Evolutionary conservation across 2,797 vertebrate genomes (phyloP), one percentile per base, ranked within the genome.

Genomic region (Adelosebastes latens): DNA sequence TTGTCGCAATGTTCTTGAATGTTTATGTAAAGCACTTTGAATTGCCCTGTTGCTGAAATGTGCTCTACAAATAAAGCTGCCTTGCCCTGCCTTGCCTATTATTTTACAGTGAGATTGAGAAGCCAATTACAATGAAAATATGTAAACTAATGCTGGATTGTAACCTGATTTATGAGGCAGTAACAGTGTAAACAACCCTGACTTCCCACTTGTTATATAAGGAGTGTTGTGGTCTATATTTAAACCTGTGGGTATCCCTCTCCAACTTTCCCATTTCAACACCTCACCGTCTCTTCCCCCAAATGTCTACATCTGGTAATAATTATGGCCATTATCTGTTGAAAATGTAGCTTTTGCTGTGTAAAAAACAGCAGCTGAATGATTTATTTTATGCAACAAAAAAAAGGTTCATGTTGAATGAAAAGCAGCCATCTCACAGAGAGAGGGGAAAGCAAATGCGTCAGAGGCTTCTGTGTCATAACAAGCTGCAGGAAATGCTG

Each of bases 141-240:
- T 81, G 65, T 64, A 72, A 6, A 66, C 80, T 18, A 75, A 71
- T 77, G 20, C 72, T 52, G 74, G 61, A 72, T n/a, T 88, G 71
- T 63, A 52, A 53, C 56, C 56, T 79, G 53, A 82, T 79, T 75
- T 84, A 52, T 77, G 60, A 82, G 72, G 81, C 87, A 63, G 65
- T 11, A 75, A 75, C 46, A 84, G 63, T 92, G 93, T 95, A 91
- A 95, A 95, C 93, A 95, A 89, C 74, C 27, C 74, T 76, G 73
- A 84, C 65, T 78, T 87, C 79, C 83, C 83, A 86, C 66, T 89
- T 88, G 88, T 95, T 96, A 95, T 89, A 88, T 95, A 95, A 95
- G 85, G 36, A 66, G 58, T 81, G 83, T 86, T 87, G 84, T 92
- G 91, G 81, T 85, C 89, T 93, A 90, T 95, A 94, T 94, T 92